Conservation (phyloP, 2,888 invertebrate species). For the Dioctria rufipes region DNA sequence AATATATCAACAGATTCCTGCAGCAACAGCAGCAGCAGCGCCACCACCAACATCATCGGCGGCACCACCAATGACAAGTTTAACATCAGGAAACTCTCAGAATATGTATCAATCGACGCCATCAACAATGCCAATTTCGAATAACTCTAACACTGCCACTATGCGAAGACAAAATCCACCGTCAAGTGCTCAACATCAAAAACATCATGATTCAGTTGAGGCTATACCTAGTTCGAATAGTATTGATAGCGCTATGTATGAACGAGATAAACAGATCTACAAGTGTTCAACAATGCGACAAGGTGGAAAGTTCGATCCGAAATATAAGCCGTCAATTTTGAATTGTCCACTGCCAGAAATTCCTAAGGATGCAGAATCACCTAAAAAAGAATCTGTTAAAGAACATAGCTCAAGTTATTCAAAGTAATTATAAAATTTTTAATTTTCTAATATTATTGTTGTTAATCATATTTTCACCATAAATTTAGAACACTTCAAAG, state of each 20-base stretch:
- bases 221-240: conserved; percentile 65
- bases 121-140: conserved; percentile 63
- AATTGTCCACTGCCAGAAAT: conserved; percentile 72
- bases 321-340: conserved; percentile 71
- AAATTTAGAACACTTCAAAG: conserved; percentile 68
- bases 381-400: conserved; percentile 65
- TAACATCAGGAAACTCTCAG: conserved; percentile 66
- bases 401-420: conserved; percentile 67
- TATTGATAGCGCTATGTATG: conserved; percentile 69
- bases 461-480: not conserved
- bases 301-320: conserved; percentile 71
- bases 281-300: conserved; percentile 71
- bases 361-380: conserved; percentile 70
- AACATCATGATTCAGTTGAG: conserved; percentile 64
- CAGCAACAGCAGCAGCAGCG: conserved; percentile 64
- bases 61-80: conserved; percentile 62
- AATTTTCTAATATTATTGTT: conserved; percentile 1
- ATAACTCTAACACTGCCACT: conserved; percentile 68
- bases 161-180: conserved; percentile 48
- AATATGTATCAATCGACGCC: conserved; percentile 68
- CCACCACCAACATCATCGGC: conserved; percentile 63
- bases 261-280: conserved; percentile 71
- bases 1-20: conserved; percentile 71
- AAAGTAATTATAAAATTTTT: conserved; percentile 65
- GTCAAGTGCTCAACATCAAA: conserved; percentile 59